Evolutionary conservation across 2,888 invertebrate genomes (phyloP).

Genomic region (Phortica okadai): DNA sequence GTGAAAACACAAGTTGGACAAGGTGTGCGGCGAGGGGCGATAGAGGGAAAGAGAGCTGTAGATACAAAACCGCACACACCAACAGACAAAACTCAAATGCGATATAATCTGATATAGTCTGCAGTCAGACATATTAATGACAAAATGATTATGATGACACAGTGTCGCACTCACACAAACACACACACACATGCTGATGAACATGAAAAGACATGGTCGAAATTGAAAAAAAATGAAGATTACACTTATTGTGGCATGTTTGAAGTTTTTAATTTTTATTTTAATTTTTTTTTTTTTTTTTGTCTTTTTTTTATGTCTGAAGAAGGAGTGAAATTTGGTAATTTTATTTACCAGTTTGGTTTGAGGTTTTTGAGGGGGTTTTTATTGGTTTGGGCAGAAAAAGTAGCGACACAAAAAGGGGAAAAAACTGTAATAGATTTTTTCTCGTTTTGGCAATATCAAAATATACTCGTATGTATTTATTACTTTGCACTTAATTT

Average conservation of each 20-base stretch:
- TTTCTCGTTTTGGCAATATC: too few relatives aligned
- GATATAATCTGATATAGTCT: conserved; percentile 51
- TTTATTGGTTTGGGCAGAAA: too few relatives aligned
- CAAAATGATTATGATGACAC: conserved; percentile 73
- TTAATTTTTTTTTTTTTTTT: not conserved
- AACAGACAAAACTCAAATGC: conserved; percentile 7
- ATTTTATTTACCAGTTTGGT: too few relatives aligned
- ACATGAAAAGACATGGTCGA: not conserved
- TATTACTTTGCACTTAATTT: too few relatives aligned
- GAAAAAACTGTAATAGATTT: too few relatives aligned
- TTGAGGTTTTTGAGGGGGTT: too few relatives aligned
- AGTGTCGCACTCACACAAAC: conserved; percentile 35
- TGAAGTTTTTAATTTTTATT: not conserved
- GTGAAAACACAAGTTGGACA: conserved; percentile 15
- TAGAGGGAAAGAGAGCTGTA: conserved; percentile 29
- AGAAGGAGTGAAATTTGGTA: too few relatives aligned
- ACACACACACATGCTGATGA: not conserved
- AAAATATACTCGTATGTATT: too few relatives aligned
- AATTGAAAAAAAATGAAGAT: not conserved
- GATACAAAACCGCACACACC: conserved; percentile 24
- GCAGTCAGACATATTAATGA: conserved; percentile 73
- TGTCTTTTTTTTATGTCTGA: too few relatives aligned
- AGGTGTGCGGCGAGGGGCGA: conserved; percentile 5
- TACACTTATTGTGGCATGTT: not conserved
- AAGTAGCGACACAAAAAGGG: too few relatives aligned